Conservation (phyloP, 2,113 vertebrate species). For the pig (Sus scrofa) region DNA sequence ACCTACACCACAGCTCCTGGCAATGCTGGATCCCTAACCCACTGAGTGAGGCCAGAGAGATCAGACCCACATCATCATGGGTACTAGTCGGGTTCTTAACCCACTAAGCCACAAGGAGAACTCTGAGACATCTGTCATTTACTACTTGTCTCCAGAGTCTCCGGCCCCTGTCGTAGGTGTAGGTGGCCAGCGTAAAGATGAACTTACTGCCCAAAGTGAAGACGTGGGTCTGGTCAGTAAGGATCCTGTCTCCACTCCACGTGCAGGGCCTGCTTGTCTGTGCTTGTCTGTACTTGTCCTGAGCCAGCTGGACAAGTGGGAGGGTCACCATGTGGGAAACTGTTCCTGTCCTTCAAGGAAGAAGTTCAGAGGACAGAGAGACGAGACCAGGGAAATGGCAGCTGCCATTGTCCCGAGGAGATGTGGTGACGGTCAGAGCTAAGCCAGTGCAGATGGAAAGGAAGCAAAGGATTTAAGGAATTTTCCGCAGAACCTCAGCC, state of each 20-base stretch:
- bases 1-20: no score
- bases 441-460: not conserved
- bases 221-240: not conserved
- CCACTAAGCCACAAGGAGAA: no score
- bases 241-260: not conserved
- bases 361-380: not conserved
- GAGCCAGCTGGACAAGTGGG: not conserved
- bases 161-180: rapidly evolving
- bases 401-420: not conserved
- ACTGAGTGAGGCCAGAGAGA: no score
- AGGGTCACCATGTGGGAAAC: not conserved
- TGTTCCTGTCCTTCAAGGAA: not conserved
- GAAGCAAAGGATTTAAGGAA: not conserved
- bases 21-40: no score
- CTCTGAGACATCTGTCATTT: not conserved
- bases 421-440: not conserved
- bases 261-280: not conserved
- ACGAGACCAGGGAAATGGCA: not conserved
- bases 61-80: no score
- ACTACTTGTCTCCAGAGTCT: not conserved
- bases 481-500: not conserved
- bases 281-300: not conserved
- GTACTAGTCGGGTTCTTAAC: no score
- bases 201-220: not conserved
- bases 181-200: not conserved